These are phyloP conservation scores for Sebastolobus altivelis DNA, from an alignment of 2,797 vertebrate genomes.

Conservation along the genomic window DNA sequence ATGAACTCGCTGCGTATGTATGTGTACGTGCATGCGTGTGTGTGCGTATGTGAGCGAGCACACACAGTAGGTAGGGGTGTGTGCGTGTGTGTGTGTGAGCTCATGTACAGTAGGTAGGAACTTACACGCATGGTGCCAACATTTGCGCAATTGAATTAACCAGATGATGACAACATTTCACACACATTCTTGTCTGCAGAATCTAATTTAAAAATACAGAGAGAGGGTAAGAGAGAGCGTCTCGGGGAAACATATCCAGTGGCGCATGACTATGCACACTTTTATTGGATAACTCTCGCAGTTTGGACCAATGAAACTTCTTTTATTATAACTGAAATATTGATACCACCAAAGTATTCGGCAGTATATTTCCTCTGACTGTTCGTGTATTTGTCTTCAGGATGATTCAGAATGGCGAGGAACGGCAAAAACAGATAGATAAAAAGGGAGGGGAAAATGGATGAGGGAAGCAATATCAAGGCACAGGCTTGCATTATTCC, in stretches of 20 bases:
- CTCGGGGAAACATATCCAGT: conserved; percentile 46
- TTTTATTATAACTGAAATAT: conserved; percentile 87
- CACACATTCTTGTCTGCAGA: conserved; percentile 38
- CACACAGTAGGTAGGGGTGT: background rate
- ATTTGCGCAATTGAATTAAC: conserved; percentile 62
- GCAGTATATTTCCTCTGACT: conserved; percentile 79
- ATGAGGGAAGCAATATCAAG: conserved; percentile 79
- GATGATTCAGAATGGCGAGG: conserved; percentile 77
- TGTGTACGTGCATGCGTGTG: conserved; percentile 11
- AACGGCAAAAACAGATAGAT: conserved; percentile 66
- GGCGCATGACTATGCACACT: conserved; percentile 52
- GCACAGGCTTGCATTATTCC: conserved; percentile 80
- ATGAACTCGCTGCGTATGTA: conserved; percentile 49
- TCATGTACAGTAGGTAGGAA: conserved; percentile 33
- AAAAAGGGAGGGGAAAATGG: conserved; percentile 60
- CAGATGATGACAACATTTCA: conserved; percentile 53
- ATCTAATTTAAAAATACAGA: conserved; percentile 56
- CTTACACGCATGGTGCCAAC: conserved; percentile 26
- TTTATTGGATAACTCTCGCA: conserved; percentile 69
- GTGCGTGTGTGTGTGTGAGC: background rate
- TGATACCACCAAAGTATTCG: conserved; percentile 77
- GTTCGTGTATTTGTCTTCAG: conserved; percentile 81
- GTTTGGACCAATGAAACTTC: conserved; percentile 70
- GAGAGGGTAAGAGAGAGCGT: conserved; percentile 18
- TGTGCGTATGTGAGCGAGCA: background rate